Base-by-base conservation (phyloP, 2,113 vertebrate species). In the Ondatra zibethicus region DNA sequence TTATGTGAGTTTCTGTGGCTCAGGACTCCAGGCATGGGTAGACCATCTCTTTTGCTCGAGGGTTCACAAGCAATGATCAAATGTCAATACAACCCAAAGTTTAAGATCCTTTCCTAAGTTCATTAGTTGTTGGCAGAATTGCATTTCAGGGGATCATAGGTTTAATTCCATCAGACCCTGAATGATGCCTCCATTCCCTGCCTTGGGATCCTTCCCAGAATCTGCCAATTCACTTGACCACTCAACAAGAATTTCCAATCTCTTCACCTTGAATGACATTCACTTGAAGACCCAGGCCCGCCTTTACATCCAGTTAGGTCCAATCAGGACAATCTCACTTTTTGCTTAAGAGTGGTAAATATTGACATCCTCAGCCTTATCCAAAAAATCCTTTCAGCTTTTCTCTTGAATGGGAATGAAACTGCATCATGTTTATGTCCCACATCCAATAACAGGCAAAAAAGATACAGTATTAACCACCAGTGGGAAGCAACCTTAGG, bases 51-150 rank as follows among this genome's bases (percentile, higher is more conserved):
- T 84, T 78, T 75, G 31, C 63, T 88, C 72, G 87, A 81, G 33
- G 25, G 77, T 92, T 95, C 70, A 77, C 50, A 92, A 86, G 29
- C 89, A 82, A 6, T 23, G 89, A 36, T 88, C 78, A 89, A 88
- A 88, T 58, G 42, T 19, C 65, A 86, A 16, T 68, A 61, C 33
- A 76, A 88, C 50, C 58, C 70, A 52, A 95, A 25, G 23, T 66
- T 73, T 39, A 47, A 36, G 45, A 47, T 89, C n/a, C 66, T 95
- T 87, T 81, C 87, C 80, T 89, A 97, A 85, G 85, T 29, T 90
- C 63, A 93, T 58, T 88, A 16, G 6, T 33, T 77, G 19, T 47
- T 86, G 47, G 85, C 16, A 95, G 42, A 86, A 91, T 25, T 95
- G 50, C 25, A 52, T 80, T 89, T 72, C 95, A 70, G 86, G 14